Percentiles rank a stretch among this genome's conserved stretches.
These are phyloP conservation scores for Stenopsyche tienmushanensis DNA, from an alignment of 1,140 invertebrate genomes.

Conservation along the genomic window DNA sequence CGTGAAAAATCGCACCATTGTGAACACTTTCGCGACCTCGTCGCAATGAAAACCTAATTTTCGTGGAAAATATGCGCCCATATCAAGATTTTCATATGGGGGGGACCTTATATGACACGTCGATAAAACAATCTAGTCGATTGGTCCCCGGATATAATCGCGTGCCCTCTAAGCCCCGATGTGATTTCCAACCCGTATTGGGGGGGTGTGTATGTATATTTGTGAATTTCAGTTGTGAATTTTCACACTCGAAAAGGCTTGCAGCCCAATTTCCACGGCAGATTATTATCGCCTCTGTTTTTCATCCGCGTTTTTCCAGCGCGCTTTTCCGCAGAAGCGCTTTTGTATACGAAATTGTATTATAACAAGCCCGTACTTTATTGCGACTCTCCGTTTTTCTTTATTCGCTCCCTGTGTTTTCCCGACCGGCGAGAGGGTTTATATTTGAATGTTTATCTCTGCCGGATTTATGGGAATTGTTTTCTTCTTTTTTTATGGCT, in stretches of 20 bases:
- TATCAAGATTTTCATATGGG: too few relatives aligned
- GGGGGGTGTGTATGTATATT: slow-evolving; percentile 20
- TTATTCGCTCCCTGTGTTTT: slow-evolving; percentile 26
- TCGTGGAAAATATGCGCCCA: too few relatives aligned
- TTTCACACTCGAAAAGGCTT: slow-evolving; percentile 38
- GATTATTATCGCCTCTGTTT: slow-evolving; percentile 41
- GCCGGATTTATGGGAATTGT: slow-evolving; percentile 30
- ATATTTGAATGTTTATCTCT: slow-evolving; percentile 30
- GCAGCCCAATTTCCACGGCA: slow-evolving; percentile 31
- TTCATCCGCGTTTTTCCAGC: slow-evolving; percentile 29
- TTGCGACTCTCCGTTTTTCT: slow-evolving; percentile 24
- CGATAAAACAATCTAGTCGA: not conserved
- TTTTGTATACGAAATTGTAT: slow-evolving; percentile 37
- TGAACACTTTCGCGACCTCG: not conserved
- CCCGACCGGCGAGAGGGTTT: slow-evolving; percentile 1
- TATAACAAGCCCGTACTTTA: slow-evolving; percentile 40
- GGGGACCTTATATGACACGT: not conserved
- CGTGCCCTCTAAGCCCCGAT: too few relatives aligned
- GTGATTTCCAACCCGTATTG: too few relatives aligned
- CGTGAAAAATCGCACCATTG: not conserved
- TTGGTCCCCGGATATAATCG: not conserved
- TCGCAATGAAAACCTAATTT: too few relatives aligned
- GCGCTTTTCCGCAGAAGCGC: slow-evolving; percentile 17
- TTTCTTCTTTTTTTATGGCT: slow-evolving; percentile 29
- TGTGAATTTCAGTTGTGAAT: slow-evolving; percentile 35